Conservation (phyloP, 2,113 vertebrate species). For the Osmerus mordax region DNA sequence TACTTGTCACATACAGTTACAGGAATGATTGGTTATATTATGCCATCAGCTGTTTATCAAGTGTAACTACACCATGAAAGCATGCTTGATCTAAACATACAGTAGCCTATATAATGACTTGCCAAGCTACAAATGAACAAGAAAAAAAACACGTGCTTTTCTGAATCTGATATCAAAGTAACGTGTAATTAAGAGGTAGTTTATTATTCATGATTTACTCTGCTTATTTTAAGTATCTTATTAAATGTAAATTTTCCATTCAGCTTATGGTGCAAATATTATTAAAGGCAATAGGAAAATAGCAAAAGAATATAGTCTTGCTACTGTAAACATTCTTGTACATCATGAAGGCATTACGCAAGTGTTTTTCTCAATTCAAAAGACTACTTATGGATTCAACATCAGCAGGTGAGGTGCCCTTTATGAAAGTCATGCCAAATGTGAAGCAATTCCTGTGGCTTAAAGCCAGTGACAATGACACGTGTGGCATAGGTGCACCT, state of each 20-base stretch:
- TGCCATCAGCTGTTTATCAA: constrained; percentile 31
- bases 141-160: background rate
- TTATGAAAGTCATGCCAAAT: constrained; percentile 68
- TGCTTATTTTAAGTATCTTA: too few relatives aligned
- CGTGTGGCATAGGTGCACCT: constrained; percentile 57
- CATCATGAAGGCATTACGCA: background rate
- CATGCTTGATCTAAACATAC: background rate
- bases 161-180: background rate
- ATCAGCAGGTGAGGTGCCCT: constrained; percentile 54
- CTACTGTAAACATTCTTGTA: too few relatives aligned
- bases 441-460: constrained; percentile 30
- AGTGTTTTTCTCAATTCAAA: background rate
- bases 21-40: background rate
- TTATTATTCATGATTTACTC: too few relatives aligned
- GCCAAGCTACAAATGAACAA: background rate
- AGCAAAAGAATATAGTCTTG: too few relatives aligned
- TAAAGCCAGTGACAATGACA: constrained; percentile 62
- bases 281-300: too few relatives aligned
- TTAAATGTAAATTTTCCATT: too few relatives aligned
- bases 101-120: background rate
- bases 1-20: background rate
- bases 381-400: background rate
- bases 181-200: too few relatives aligned
- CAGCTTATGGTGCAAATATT: too few relatives aligned
- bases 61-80: constrained; percentile 16